Evolutionary conservation across 2,113 vertebrate genomes (phyloP).

Genomic region (Psittacus erithacus): DNA sequence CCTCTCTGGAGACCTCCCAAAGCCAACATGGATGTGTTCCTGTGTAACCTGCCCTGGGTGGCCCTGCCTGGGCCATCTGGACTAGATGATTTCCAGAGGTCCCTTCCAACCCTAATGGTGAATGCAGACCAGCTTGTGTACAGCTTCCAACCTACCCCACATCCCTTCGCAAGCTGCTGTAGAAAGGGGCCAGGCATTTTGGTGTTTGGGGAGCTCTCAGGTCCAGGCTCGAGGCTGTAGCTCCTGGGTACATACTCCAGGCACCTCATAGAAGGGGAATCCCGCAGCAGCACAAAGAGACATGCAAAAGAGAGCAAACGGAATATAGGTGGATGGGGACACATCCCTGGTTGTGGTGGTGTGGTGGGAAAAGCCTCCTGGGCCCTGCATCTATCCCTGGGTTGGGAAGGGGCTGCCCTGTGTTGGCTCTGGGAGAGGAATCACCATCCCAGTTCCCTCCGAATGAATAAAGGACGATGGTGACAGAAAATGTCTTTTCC

Average conservation of each 20-base stretch:
- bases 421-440: accelerated
- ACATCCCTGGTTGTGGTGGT: too few relatives aligned
- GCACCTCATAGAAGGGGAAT: neutral
- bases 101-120: neutral
- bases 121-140: accelerated
- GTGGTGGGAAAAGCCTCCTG: neutral
- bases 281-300: neutral
- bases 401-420: neutral
- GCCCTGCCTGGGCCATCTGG: neutral
- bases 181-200: neutral
- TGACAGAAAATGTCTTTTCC: conserved; percentile 55
- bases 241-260: neutral
- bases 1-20: neutral
- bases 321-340: accelerated
- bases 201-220: neutral
- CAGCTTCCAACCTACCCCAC: neutral
- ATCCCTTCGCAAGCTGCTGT: neutral
- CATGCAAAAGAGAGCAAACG: neutral
- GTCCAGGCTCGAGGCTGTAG: neutral
- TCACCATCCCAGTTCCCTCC: neutral
- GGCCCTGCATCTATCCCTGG: neutral
- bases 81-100: neutral
- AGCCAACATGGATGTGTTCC: neutral
- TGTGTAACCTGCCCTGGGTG: neutral
- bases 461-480: neutral